These are phyloP conservation scores for Hirtodrosophila duncani DNA, from an alignment of 2,888 invertebrate species.

Conservation along the genomic window DNA sequence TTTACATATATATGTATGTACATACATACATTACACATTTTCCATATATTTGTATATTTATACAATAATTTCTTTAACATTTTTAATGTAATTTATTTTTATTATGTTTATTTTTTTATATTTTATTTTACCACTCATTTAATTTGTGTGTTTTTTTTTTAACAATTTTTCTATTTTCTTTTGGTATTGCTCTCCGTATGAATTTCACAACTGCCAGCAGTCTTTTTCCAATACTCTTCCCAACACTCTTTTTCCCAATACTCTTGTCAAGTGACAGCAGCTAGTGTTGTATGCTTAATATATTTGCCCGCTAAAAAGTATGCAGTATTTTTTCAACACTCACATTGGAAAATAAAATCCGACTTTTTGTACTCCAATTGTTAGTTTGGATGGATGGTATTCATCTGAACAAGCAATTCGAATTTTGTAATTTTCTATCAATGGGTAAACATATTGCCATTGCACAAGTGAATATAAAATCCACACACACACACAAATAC, in stretches of 20 bases:
- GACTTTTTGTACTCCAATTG: no score
- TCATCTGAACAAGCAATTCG: no score
- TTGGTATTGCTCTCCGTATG: no score
- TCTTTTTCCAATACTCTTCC: no score
- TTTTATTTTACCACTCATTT: neutral
- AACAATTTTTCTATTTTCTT: neutral
- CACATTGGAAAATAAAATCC: neutral
- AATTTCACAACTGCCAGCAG: no score
- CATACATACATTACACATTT: neutral
- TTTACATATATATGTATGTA: neutral
- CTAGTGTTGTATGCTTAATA: no score
- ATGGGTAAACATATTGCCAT: no score
- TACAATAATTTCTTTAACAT: neutral
- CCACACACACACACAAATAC: constrained; percentile 5
- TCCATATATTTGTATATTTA: no score
- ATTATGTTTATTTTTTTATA: neutral
- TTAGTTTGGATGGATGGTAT: no score
- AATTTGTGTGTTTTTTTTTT: neutral
- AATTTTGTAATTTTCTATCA: no score
- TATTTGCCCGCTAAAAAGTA: neutral
- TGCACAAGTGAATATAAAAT: neutral
- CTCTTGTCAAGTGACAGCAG: no score
- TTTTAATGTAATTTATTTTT: neutral
- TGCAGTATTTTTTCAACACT: neutral
- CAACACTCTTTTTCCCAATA: no score